phyloP scores from a whole-genome alignment of 2,888 invertebrate species.

The Caenorhabditis zanzibari region DNA sequence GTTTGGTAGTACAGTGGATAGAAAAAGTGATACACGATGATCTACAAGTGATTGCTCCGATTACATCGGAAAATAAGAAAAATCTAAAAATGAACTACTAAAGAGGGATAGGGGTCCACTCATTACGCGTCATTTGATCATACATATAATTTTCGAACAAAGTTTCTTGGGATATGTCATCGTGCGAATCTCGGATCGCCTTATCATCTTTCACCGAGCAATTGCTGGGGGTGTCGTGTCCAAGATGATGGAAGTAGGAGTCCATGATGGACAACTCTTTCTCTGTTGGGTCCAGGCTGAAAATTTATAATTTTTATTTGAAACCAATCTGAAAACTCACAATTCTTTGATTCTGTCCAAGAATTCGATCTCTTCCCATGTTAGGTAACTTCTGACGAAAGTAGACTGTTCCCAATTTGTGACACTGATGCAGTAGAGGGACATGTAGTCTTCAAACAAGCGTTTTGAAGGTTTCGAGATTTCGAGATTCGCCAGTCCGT shows the following conservation, averaged over 20 bases:
- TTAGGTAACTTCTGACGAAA: constrained; percentile 40
- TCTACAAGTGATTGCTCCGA: constrained; percentile 43
- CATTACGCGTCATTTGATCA: constrained; percentile 39
- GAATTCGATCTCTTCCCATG: constrained; percentile 58
- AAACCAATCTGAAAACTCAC: constrained; percentile 35
- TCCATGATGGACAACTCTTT: not conserved
- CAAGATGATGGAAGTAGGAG: constrained; percentile 17
- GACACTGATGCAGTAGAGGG: constrained; percentile 15
- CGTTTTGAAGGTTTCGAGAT: constrained; percentile 25
- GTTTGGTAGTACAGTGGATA: not conserved
- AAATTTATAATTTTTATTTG: constrained; percentile 4
- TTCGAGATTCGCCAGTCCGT: constrained; percentile 15
- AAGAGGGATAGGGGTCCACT: constrained; percentile 23
- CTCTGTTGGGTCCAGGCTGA: constrained; percentile 33
- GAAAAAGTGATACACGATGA: constrained; percentile 37
- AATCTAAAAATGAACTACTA: constrained; percentile 34
- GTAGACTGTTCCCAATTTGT: not conserved
- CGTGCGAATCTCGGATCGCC: constrained; percentile 8
- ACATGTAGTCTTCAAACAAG: constrained; percentile 25
- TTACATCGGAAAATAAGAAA: not conserved
- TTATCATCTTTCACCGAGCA: constrained; percentile 46
- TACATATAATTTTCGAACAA: constrained; percentile 52
- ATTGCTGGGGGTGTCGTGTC: constrained; percentile 27
- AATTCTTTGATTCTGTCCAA: constrained; percentile 31
- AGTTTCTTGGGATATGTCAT: not conserved